phyloP scores from a whole-genome alignment of 1,140 invertebrate species.

The Macrostomum lignano region DNA sequence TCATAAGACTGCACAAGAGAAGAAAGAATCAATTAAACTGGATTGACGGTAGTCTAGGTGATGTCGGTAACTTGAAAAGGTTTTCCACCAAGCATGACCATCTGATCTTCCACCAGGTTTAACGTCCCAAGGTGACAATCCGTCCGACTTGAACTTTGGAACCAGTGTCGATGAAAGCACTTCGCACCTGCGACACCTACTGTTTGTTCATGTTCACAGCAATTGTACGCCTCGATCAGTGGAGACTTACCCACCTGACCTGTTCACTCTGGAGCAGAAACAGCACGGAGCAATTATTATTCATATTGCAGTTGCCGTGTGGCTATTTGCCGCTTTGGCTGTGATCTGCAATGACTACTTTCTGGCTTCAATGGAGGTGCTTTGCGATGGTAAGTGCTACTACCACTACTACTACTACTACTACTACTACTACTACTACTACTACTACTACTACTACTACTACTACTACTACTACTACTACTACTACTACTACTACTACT shows the following conservation, averaged over 20 bases:
- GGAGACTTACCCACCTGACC: conserved; percentile 15
- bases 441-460: conserved; percentile 5
- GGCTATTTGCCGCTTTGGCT: conserved; percentile 31
- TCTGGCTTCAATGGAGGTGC: conserved; percentile 19
- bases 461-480: conserved; percentile 3
- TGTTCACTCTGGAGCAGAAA: conserved; percentile 19
- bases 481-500: conserved; percentile 3
- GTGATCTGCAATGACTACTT: conserved; percentile 31
- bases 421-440: conserved; percentile 4
- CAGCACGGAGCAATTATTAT: conserved; percentile 24
- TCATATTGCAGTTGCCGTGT: conserved; percentile 25
- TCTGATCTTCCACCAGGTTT: too few species aligned
- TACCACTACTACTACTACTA: not conserved
- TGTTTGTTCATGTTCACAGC: not conserved
- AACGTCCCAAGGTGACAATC: too few species aligned
- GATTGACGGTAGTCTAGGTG: too few species aligned
- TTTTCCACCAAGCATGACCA: too few species aligned
- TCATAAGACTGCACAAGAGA: too few species aligned
- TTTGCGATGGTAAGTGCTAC: conserved; percentile 8
- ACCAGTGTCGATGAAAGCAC: too few species aligned
- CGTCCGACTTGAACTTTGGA: too few species aligned
- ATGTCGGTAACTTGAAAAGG: too few species aligned
- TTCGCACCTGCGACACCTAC: too few species aligned
- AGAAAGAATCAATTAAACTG: too few species aligned
- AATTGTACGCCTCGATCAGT: conserved; percentile 1